Conservation (phyloP, 2,888 invertebrate species). For the Leucozona laternaria region DNA sequence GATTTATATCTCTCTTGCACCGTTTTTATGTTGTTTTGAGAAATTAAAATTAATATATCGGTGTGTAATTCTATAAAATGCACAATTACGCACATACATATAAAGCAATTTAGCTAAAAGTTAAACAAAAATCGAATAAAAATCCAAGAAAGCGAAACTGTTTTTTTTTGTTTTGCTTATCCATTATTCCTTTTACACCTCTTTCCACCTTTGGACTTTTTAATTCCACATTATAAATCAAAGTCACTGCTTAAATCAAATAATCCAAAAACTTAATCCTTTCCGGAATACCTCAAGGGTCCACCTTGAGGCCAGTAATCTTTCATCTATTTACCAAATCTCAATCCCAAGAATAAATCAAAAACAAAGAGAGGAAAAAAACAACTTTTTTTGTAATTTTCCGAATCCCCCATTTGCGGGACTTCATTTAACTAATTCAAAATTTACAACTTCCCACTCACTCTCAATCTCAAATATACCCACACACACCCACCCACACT, state of each 20-base stretch:
- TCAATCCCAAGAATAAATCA: slow-evolving; percentile 11
- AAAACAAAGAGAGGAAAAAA: neutral
- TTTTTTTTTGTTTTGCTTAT: neutral
- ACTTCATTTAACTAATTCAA: slow-evolving; percentile 71
- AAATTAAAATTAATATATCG: too few species aligned
- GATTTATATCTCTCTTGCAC: too few species aligned
- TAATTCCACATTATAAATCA: neutral
- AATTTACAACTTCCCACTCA: slow-evolving; percentile 68
- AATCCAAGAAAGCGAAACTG: too few species aligned
- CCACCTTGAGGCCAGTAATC: slow-evolving; percentile 36
- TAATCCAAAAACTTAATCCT: slow-evolving; percentile 30
- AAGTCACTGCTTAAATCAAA: slow-evolving; percentile 31
- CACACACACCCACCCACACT: neutral
- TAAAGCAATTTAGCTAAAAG: too few species aligned
- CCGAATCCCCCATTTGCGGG: slow-evolving; percentile 59
- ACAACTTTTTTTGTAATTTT: slow-evolving; percentile 8
- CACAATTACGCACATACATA: too few species aligned
- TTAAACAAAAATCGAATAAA: too few species aligned
- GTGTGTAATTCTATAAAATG: too few species aligned
- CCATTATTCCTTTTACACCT: neutral
- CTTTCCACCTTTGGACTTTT: neutral
- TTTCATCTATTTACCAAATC: slow-evolving; percentile 56
- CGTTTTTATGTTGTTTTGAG: too few species aligned
- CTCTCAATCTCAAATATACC: neutral
- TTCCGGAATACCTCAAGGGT: slow-evolving; percentile 29